Base-by-base conservation (phyloP, 2,888 invertebrate species). In the Synergus umbraculus region DNA sequence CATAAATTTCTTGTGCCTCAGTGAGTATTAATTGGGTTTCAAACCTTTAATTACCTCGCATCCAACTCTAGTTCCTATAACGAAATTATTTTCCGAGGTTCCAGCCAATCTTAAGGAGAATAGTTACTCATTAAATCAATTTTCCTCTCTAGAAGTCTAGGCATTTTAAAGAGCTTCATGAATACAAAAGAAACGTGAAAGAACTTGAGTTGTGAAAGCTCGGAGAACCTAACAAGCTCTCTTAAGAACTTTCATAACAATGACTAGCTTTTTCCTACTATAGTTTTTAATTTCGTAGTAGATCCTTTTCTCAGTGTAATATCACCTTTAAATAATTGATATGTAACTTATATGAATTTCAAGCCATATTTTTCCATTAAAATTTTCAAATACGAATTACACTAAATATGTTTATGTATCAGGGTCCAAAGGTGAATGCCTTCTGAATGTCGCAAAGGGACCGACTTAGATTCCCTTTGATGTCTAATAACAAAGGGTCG, bases 401-500 rank as follows among this genome's bases (percentile, higher is more conserved):
- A 3, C 3, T 29, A 29, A 29, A 29, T 29, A 29, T 29, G 29
- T 29, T 29, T 29, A 29, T 2, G 29, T 29, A 29, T 29, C 29
- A 73, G 54, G 49, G 49, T 69, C 46, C 49, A 69, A 69, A 69
- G 49, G 49, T 49, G 69, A 54, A 73, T 73, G 49, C 37, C 69
- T 73, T 54, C 69, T 73, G 22, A 22, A 22, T 60, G 49, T 73
- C 49, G 49, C 54, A 37, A 49, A 73, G 49, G 54, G 69, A 73
- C 54, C 15, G 54, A 66, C 66, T 66, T 66, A 66, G 78, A 76
- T 83, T 81, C 78, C 81, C 84, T 86, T 86, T 83, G 84, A 84
- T 83, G 86, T 85, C 76, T 65, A 80, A 83, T 80, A 81, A 81
- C 78, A 83, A 81, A 81, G 79, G 78, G 76, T 82, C 80, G 67